These are phyloP conservation scores for Ormyrus rosae DNA, from an alignment of 2,888 invertebrate genomes.

Conservation along the genomic window DNA sequence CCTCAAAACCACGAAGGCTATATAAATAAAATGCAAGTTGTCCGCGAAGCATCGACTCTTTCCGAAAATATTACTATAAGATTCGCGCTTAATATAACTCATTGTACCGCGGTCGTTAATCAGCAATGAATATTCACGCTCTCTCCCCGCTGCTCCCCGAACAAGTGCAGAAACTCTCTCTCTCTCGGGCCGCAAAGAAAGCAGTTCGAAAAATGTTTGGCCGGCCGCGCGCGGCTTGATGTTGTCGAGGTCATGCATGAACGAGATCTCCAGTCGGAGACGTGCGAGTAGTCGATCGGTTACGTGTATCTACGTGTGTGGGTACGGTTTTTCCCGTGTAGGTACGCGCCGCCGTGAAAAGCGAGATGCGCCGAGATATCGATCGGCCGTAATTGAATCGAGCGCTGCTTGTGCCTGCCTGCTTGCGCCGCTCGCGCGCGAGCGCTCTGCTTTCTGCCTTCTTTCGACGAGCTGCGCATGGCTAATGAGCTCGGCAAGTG, in stretches of 20 bases:
- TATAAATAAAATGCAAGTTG: too few relatives aligned
- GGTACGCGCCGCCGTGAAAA: constrained; percentile 5
- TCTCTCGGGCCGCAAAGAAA: too few relatives aligned
- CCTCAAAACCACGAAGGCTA: too few relatives aligned
- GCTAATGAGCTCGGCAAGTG: constrained; percentile 54
- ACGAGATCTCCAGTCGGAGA: constrained; percentile 8
- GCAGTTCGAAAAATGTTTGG: too few relatives aligned
- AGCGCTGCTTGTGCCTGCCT: constrained; percentile 39
- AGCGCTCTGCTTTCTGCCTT: background rate
- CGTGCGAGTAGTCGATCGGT: constrained; percentile 34
- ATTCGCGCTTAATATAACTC: too few relatives aligned
- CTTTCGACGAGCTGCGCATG: constrained; percentile 33
- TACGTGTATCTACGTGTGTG: background rate
- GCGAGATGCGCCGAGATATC: constrained; percentile 66
- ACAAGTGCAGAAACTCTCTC: too few relatives aligned
- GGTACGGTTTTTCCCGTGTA: constrained; percentile 23
- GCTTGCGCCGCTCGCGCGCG: background rate
- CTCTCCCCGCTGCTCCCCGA: too few relatives aligned
- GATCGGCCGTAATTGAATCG: constrained; percentile 74
- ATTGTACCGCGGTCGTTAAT: too few relatives aligned
- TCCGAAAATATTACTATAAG: too few relatives aligned
- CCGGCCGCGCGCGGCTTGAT: too few relatives aligned
- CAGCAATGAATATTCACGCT: too few relatives aligned
- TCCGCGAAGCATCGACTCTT: too few relatives aligned
- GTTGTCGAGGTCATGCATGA: constrained; percentile 26